phyloP scores from a whole-genome alignment of 2,797 vertebrate species.

The Babyrousa celebensis region DNA sequence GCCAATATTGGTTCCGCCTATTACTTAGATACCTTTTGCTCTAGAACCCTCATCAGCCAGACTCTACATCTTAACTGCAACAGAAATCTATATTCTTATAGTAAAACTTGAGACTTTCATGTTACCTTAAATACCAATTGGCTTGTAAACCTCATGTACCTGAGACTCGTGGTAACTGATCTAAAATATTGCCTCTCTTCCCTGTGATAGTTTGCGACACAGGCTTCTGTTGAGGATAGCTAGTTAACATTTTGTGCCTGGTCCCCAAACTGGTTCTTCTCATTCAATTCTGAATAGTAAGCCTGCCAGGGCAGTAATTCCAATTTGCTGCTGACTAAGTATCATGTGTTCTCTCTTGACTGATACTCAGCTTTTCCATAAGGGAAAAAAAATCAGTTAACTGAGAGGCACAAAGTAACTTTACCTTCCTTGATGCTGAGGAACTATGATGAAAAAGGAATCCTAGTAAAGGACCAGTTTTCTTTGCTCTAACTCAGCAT shows the following conservation, averaged over 20 bases:
- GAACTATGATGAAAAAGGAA: slow-evolving; percentile 34
- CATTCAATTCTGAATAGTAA: slow-evolving; percentile 37
- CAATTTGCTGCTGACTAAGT: slow-evolving; percentile 38
- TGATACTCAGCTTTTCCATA: slow-evolving; percentile 64
- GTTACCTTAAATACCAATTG: neutral
- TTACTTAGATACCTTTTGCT: slow-evolving; percentile 7
- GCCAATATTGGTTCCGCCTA: neutral
- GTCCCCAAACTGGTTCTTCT: slow-evolving; percentile 35
- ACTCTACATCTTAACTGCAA: neutral
- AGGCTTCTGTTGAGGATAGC: neutral
- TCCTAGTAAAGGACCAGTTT: neutral
- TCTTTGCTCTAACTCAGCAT: neutral
- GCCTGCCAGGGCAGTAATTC: neutral
- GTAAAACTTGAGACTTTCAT: neutral
- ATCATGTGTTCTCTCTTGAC: slow-evolving; percentile 46
- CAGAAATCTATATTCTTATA: neutral
- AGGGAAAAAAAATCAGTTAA: neutral
- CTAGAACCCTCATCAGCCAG: neutral
- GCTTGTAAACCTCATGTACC: neutral
- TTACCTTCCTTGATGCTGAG: neutral
- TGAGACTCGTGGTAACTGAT: neutral
- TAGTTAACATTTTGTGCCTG: neutral
- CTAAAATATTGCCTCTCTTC: neutral
- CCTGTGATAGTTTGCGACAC: neutral
- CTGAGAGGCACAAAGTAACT: slow-evolving; percentile 43